A percentile compares a stretch with the other conserved stretches of the same genome.
Evolutionary conservation across 2,797 vertebrate species (phyloP).

Genomic region (Kryptolebias ocellatus): DNA sequence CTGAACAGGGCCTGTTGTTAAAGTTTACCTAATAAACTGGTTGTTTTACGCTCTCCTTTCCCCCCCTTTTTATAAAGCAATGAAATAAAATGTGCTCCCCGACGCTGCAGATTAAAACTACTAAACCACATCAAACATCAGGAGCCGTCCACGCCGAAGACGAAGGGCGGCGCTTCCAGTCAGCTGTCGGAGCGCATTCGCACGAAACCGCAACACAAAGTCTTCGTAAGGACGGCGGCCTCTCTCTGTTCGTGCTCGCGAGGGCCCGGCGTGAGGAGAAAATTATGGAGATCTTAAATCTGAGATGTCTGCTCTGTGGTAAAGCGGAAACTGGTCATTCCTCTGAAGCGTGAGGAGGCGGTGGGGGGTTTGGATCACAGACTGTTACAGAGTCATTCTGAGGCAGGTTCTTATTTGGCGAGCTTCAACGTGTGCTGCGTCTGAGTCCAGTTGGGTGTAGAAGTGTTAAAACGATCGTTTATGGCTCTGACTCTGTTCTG

Average conservation of each 20-base stretch:
- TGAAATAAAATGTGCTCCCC: neutral
- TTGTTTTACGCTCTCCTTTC: neutral
- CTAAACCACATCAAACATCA: neutral
- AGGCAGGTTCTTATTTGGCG: no score
- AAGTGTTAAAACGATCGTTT: no score
- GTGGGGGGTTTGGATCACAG: no score
- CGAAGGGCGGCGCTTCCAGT: slow-evolving; percentile 9
- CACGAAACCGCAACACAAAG: neutral
- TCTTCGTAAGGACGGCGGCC: slow-evolving; percentile 2
- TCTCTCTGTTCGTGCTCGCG: slow-evolving; percentile 8
- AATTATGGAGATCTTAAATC: slow-evolving; percentile 37
- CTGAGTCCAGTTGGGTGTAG: no score
- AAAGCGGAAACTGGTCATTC: neutral
- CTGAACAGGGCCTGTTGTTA: no score
- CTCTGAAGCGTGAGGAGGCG: neutral
- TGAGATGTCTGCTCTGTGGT: slow-evolving; percentile 5
- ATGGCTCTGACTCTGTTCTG: slow-evolving; percentile 19
- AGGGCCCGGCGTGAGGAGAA: slow-evolving; percentile 17
- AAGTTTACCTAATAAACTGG: no score
- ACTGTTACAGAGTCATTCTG: no score
- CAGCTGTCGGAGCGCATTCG: neutral
- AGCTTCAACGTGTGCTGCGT: no score
- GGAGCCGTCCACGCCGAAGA: neutral
- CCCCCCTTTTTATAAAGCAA: neutral
- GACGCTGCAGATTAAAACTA: neutral